Evolutionary conservation across 2,797 vertebrate species (phyloP).

Genomic region (Cephalopachus bancanus): DNA sequence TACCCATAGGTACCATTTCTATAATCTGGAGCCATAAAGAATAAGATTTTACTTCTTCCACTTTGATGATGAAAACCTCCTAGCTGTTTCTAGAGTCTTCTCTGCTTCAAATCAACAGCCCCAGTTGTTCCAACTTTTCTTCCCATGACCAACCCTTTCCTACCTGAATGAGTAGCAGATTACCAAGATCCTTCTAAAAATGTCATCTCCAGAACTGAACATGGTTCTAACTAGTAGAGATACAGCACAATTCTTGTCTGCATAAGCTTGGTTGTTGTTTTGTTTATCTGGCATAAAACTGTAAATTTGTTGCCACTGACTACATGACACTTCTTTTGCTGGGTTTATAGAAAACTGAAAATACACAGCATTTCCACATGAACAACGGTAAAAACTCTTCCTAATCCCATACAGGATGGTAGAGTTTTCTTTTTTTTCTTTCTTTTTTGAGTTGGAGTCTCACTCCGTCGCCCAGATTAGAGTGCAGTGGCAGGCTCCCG

Average conservation of each 20-base stretch:
- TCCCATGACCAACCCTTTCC: background rate
- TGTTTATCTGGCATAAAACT: background rate
- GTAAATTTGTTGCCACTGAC: background rate
- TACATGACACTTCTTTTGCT: background rate
- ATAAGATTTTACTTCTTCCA: background rate
- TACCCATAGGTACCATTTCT: background rate
- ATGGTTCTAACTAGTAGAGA: background rate
- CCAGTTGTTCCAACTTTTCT: background rate
- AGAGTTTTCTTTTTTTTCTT: too few species aligned
- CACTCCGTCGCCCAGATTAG: too few species aligned
- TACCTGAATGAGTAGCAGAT: background rate
- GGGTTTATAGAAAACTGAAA: constrained; percentile 38
- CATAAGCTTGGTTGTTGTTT: background rate
- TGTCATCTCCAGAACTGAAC: background rate
- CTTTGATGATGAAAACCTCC: constrained; percentile 29
- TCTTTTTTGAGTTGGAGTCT: too few species aligned
- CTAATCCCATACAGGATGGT: background rate
- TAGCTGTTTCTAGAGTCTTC: background rate
- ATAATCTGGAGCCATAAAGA: background rate
- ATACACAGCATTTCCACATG: background rate
- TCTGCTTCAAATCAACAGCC: background rate
- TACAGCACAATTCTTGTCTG: background rate
- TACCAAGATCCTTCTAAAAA: constrained; percentile 27
- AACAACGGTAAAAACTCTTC: constrained; percentile 13
- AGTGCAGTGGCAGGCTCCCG: too few species aligned